Conservation (phyloP, 2,888 invertebrate genomes). For the Terebella lapidaria region DNA sequence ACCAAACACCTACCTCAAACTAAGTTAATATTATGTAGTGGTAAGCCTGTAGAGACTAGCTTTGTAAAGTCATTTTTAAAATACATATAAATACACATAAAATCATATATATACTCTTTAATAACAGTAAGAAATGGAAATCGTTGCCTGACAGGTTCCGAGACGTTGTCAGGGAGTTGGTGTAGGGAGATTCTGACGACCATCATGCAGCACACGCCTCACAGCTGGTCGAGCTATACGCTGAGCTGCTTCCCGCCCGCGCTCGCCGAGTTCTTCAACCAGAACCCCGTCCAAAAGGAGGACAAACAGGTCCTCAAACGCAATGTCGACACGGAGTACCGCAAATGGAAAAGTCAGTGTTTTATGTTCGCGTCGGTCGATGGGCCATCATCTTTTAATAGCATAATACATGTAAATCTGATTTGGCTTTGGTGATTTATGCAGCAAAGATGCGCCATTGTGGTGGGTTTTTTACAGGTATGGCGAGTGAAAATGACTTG, state of each 20-base stretch:
- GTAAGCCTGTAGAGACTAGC: too few relatives aligned
- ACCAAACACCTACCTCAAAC: too few relatives aligned
- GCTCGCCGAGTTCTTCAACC: constrained; percentile 80
- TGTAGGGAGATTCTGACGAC: constrained; percentile 83
- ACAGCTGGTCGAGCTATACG: constrained; percentile 91
- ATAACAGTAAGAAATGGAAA: too few relatives aligned
- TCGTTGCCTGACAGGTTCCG: constrained; percentile 16
- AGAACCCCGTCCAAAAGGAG: constrained; percentile 57
- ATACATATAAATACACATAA: too few relatives aligned
- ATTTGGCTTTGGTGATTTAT: background rate
- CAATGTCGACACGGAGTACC: constrained; percentile 65
- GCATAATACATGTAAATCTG: background rate
- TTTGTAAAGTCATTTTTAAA: too few relatives aligned
- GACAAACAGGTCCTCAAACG: constrained; percentile 82
- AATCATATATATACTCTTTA: too few relatives aligned
- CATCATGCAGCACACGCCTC: constrained; percentile 89
- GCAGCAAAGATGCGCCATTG: background rate
- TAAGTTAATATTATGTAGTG: too few relatives aligned
- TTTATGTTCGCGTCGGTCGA: background rate
- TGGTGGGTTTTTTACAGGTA: constrained; percentile 63
- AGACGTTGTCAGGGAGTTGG: constrained; percentile 63
- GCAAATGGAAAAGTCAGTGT: constrained; percentile 75
- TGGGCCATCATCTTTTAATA: background rate
- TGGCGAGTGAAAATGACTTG: constrained; percentile 94
- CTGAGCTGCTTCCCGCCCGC: constrained; percentile 85